These are phyloP conservation scores for Cosmopolites sordidus DNA, from an alignment of 2,888 invertebrate genomes.

Conservation along the genomic window DNA sequence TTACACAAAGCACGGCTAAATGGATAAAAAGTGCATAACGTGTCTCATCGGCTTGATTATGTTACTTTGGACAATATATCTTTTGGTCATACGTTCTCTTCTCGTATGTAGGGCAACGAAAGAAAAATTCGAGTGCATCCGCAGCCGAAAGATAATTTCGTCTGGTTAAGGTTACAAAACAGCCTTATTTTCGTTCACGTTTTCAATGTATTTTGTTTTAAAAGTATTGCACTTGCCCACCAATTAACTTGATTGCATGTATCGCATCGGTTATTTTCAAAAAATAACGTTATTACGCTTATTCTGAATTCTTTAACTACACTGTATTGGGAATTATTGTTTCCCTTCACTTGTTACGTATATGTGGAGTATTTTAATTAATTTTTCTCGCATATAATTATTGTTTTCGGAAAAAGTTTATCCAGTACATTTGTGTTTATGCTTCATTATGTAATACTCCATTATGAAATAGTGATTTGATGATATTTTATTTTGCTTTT, in stretches of 20 bases:
- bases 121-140: conserved; percentile 27
- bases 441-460: neutral
- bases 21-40: neutral
- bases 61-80: conserved; percentile 24
- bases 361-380: conserved; percentile 12
- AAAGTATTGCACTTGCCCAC: conserved; percentile 20
- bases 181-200: conserved; percentile 24
- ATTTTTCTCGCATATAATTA: conserved; percentile 6
- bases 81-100: conserved; percentile 26
- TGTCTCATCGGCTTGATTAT: neutral
- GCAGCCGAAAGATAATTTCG: conserved; percentile 26
- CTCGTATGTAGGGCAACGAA: conserved; percentile 27
- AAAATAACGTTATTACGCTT: conserved; percentile 22
- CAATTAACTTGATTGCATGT: conserved; percentile 24
- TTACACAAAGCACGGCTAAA: neutral
- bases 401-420: conserved; percentile 9
- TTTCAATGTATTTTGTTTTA: conserved; percentile 20
- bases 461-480: too few relatives aligned
- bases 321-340: conserved; percentile 12
- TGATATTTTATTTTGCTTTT: too few relatives aligned
- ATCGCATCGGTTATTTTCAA: conserved; percentile 19
- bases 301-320: conserved; percentile 17
- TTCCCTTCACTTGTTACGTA: conserved; percentile 21
- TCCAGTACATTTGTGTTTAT: conserved; percentile 8
- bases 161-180: conserved; percentile 28